A percentile compares a stretch with the other conserved stretches of the same genome.
These are phyloP conservation scores for Aspidiotus destructor DNA, from an alignment of 2,888 invertebrate species.

Conservation along the genomic window DNA sequence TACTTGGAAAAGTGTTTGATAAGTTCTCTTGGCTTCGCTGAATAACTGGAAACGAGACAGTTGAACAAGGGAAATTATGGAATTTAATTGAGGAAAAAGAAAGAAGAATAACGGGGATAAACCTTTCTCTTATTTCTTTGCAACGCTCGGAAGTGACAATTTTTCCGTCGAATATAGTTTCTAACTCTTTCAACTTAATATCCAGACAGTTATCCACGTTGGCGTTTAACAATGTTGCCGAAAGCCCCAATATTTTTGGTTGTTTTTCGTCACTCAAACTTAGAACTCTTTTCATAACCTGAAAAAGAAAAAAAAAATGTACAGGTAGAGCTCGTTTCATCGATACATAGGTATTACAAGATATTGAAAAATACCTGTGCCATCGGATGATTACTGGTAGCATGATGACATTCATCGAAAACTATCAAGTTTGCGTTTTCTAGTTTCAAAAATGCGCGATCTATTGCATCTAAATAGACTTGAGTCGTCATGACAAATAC, in stretches of 20 bases:
- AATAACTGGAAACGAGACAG: slow-evolving; percentile 41
- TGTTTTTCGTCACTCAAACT: too few species aligned
- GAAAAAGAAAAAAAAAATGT: too few species aligned
- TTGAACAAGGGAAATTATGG: too few species aligned
- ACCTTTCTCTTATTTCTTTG: background rate
- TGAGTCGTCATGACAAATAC: slow-evolving; percentile 75
- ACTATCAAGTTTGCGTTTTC: slow-evolving; percentile 68
- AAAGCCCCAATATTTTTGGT: slow-evolving; percentile 72
- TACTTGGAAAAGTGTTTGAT: slow-evolving; percentile 34
- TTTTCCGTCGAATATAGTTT: slow-evolving; percentile 61
- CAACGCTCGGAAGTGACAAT: slow-evolving; percentile 46
- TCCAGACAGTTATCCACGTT: slow-evolving; percentile 45
- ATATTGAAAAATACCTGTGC: slow-evolving; percentile 42
- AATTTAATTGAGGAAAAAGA: too few species aligned
- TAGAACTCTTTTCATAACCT: too few species aligned
- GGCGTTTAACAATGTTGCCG: slow-evolving; percentile 74
- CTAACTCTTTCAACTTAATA: slow-evolving; percentile 50
- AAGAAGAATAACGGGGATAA: too few species aligned
- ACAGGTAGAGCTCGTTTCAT: too few species aligned
- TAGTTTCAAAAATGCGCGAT: slow-evolving; percentile 51
- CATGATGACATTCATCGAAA: slow-evolving; percentile 93
- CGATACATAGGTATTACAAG: too few species aligned
- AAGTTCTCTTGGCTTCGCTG: slow-evolving; percentile 47
- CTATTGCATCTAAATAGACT: slow-evolving; percentile 63
- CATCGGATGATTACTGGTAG: slow-evolving; percentile 72